Evolutionary conservation across 23 tunicate genomes (phyloP), one percentile per base, ranked within the genome.

Genomic region (Trididemnum nubilum): DNA sequence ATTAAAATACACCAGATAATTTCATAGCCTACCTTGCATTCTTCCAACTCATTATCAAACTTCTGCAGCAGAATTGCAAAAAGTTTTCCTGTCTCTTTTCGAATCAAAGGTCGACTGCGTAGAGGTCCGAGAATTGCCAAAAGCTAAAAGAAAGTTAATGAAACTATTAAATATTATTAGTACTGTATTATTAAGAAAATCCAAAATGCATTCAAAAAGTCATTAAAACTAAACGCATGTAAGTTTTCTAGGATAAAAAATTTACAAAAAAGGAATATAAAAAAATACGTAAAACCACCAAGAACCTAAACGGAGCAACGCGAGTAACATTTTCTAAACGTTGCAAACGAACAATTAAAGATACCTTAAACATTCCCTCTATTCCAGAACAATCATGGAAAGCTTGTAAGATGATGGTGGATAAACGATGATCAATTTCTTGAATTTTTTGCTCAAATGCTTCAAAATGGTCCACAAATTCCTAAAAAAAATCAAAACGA

Each of bases 311-410:
- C n/a, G n/a, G n/a, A n/a, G n/a, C n/a, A n/a, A n/a, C n/a, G n/a
- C n/a, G n/a, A n/a, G n/a, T n/a, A n/a, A n/a, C n/a, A n/a, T n/a
- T n/a, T n/a, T n/a, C n/a, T n/a, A n/a, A n/a, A n/a, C n/a, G n/a
- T n/a, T n/a, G n/a, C n/a, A n/a, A n/a, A n/a, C n/a, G n/a, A n/a
- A n/a, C n/a, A n/a, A n/a, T n/a, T n/a, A n/a, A n/a, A n/a, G n/a
- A n/a, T 61, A 92, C 97, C 87, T 92, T 92, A 51, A 92, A 92
- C 97, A 92, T 92, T 39, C 75, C 85, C 61, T 92, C 97, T 0
- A 92, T 59, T 30, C 97, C 97, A 1, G 97, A 92, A 34, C 92
- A 86, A 39, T 87, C 92, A 61, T 82, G 40, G 69, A 92, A 92
- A 33, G 97, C 97, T 51, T 82, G 88, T 7, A 71, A 44, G 76